These are phyloP conservation scores for Cynaeus angustus DNA, from an alignment of 2,888 invertebrate species.

Conservation along the genomic window DNA sequence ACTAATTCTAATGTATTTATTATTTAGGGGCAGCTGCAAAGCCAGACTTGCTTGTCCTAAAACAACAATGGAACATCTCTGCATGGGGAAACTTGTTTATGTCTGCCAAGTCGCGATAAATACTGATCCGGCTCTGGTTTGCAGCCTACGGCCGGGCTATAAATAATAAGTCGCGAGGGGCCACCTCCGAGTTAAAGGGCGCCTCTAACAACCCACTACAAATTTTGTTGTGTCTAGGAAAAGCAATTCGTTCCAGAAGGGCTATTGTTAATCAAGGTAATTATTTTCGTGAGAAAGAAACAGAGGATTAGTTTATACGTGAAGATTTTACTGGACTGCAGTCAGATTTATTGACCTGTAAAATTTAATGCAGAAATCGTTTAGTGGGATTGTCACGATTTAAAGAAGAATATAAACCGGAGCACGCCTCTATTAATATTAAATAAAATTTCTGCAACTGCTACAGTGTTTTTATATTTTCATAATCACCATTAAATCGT, in stretches of 20 bases:
- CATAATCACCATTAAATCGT: too few relatives aligned
- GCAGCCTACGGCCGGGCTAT: slow-evolving; percentile 43
- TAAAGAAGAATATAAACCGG: too few relatives aligned
- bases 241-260: neutral
- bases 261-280: neutral
- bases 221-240: slow-evolving; percentile 12
- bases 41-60: slow-evolving; percentile 48
- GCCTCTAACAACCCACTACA: slow-evolving; percentile 33
- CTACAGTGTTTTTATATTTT: too few relatives aligned
- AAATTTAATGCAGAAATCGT: too few relatives aligned
- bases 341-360: too few relatives aligned
- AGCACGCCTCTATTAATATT: too few relatives aligned
- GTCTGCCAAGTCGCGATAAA: slow-evolving; percentile 47
- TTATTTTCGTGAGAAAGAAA: too few relatives aligned
- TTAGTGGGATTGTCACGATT: too few relatives aligned
- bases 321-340: too few relatives aligned
- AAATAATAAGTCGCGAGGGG: slow-evolving; percentile 45
- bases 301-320: too few relatives aligned
- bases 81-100: slow-evolving; percentile 51
- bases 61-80: slow-evolving; percentile 50
- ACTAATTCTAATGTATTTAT: slow-evolving; percentile 54
- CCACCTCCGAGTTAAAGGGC: slow-evolving; percentile 40
- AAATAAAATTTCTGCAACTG: too few relatives aligned
- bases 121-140: slow-evolving; percentile 45
- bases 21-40: slow-evolving; percentile 57